Evolutionary conservation across 1,140 invertebrate genomes (phyloP), one percentile per base, ranked within the genome.

Genomic region (Temnothorax nylanderi): DNA sequence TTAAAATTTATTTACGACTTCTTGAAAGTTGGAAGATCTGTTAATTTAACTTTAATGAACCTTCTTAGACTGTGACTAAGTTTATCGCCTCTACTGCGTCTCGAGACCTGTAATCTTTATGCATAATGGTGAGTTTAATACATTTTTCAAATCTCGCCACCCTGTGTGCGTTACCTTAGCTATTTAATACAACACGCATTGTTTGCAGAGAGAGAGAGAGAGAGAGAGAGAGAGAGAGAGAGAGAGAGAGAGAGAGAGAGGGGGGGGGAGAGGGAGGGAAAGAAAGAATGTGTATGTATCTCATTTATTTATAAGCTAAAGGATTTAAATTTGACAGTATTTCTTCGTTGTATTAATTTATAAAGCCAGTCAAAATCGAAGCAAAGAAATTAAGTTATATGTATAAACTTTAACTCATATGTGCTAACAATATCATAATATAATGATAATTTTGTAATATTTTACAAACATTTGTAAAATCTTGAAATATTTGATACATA

Each of bases 11-110:
- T 77, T 77, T 62, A 44, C 8, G 21, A 76, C 74, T 62, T 47
- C 7, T 44, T 62, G 21, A 44, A 77, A 62, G 21, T 72, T 37
- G 21, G 16, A 54, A 58, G 11, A 77, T 44, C 37, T 41, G 2
- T 21, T 77, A 58, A 77, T 77, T 77, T 54, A 77, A 62, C 21
- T 77, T 77, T 77, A 77, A 77, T 77, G 74, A 77, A 16, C 21
- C 18, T 77, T 77, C 74, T 77, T 60, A 21, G 74, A 62, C 16
- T 62, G 32, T 37, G 56, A 44, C 54, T 41, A 75, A 21, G n/a
- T 62, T 77, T 62, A 58, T 77, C 21, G 56, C 56, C 62, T 77
- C 26, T 77, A 77, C 37, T 21, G 54, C 21, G 54, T 26, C 72
- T 76, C 21, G 74, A 60, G 74, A 76, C 16, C 21, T 44, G 74